Conservation (phyloP, 2,888 invertebrate genomes). For the Mesochorus sp. region DNA sequence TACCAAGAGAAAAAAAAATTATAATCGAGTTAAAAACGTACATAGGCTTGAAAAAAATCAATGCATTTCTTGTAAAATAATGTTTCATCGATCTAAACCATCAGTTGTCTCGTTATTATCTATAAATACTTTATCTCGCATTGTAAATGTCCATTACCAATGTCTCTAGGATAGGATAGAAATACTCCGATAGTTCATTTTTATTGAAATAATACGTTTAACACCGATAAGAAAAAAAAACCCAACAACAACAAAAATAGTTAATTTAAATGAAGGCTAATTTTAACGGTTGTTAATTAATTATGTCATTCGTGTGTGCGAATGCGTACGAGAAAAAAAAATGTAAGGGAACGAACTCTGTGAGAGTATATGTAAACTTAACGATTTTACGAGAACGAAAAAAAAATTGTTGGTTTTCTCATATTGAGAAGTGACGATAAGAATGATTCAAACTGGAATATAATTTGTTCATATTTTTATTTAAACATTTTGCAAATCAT, state of each 20-base stretch:
- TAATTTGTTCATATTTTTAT: conserved; percentile 21
- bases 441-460: conserved; percentile 32
- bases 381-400: conserved; percentile 29
- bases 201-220: conserved; percentile 37
- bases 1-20: too few relatives aligned
- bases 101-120: conserved; percentile 37
- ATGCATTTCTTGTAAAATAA: not conserved
- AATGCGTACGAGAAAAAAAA: conserved; percentile 20
- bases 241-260: conserved; percentile 32
- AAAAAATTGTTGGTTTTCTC: conserved; percentile 73
- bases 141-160: conserved; percentile 62
- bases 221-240: conserved; percentile 53
- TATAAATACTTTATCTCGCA: conserved; percentile 49
- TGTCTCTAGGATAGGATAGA: conserved; percentile 55
- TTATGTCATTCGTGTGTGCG: conserved; percentile 16
- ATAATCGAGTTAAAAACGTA: too few relatives aligned
- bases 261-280: conserved; percentile 54
- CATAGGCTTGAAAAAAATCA: too few relatives aligned
- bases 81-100: conserved; percentile 34
- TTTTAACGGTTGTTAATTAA: conserved; percentile 57
- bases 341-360: conserved; percentile 20
- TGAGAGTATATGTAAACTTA: conserved; percentile 43
- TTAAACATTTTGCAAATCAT: not conserved
- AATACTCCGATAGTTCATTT: conserved; percentile 65
- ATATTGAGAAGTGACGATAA: conserved; percentile 76